These are phyloP conservation scores for Podargus strigoides DNA, from an alignment of 2,797 vertebrate genomes.

Conservation along the genomic window DNA sequence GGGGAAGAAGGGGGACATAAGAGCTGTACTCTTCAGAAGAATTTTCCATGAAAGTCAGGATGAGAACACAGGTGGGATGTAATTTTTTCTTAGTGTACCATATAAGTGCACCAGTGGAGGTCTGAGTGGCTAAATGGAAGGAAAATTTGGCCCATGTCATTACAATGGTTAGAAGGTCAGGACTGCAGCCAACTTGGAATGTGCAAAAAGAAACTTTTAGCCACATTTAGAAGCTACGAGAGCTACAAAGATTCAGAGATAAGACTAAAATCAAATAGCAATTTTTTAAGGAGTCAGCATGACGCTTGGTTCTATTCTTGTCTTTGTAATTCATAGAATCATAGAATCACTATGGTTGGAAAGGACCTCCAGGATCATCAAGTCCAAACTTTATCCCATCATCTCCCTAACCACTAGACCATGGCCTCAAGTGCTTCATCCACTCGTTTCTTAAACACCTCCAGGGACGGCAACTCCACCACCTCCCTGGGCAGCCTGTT, in stretches of 20 bases:
- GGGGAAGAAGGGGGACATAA: not conserved
- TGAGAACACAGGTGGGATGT: not conserved
- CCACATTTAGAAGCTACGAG: not conserved
- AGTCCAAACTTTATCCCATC: too few relatives aligned
- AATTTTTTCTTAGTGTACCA: not conserved
- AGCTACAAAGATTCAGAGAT: not conserved
- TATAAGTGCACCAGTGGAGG: not conserved
- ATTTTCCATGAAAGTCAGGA: not conserved
- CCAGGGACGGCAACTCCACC: too few relatives aligned
- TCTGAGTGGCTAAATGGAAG: not conserved
- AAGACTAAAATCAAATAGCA: not conserved
- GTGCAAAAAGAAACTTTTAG: not conserved
- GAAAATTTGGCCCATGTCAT: not conserved
- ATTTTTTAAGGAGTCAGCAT: not conserved
- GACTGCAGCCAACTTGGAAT: not conserved
- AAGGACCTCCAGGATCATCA: too few relatives aligned
- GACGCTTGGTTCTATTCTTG: not conserved
- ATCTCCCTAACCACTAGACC: too few relatives aligned
- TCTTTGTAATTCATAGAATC: not conserved
- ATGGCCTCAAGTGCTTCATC: too few relatives aligned
- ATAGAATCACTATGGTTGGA: too few relatives aligned
- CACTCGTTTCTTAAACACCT: too few relatives aligned
- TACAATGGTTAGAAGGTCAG: not conserved
- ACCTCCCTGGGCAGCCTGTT: too few relatives aligned
- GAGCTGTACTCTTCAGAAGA: not conserved